phyloP scores from a whole-genome alignment of 2,797 vertebrate species.

The Nothura maculosa region DNA sequence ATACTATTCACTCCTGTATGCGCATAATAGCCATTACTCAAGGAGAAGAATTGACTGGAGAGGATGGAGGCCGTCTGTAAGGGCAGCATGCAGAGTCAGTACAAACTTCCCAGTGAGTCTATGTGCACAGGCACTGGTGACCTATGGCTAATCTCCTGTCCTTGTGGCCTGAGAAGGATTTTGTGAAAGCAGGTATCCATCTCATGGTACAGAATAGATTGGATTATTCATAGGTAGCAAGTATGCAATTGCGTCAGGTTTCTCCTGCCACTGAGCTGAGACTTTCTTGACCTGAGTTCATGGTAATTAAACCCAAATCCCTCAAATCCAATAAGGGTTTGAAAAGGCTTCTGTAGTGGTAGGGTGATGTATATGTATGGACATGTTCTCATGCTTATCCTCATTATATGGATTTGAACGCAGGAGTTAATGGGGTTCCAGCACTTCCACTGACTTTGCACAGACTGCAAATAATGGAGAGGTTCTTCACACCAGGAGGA shows the following conservation, averaged over 20 bases:
- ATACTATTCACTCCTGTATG: background rate
- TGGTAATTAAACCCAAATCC: constrained; percentile 11
- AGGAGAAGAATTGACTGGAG: background rate
- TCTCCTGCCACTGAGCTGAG: background rate
- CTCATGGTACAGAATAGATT: background rate
- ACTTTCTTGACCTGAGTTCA: constrained; percentile 32
- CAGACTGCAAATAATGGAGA: background rate
- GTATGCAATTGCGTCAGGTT: background rate
- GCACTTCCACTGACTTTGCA: constrained; percentile 4
- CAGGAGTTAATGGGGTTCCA: constrained; percentile 1
- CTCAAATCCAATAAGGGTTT: background rate
- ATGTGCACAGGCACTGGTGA: background rate
- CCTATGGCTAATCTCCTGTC: background rate
- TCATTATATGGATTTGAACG: background rate
- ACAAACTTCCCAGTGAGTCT: background rate
- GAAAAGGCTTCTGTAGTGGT: constrained; percentile 3
- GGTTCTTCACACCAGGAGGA: background rate
- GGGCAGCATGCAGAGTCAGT: accelerated
- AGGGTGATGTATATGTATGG: background rate
- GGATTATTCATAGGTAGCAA: background rate
- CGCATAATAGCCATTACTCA: too few species aligned
- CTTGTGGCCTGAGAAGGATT: background rate
- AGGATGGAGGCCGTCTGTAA: background rate
- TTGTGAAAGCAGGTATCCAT: background rate
- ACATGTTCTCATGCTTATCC: background rate